Conservation (phyloP, 2,113 vertebrate species). For the Perca flavescens region DNA sequence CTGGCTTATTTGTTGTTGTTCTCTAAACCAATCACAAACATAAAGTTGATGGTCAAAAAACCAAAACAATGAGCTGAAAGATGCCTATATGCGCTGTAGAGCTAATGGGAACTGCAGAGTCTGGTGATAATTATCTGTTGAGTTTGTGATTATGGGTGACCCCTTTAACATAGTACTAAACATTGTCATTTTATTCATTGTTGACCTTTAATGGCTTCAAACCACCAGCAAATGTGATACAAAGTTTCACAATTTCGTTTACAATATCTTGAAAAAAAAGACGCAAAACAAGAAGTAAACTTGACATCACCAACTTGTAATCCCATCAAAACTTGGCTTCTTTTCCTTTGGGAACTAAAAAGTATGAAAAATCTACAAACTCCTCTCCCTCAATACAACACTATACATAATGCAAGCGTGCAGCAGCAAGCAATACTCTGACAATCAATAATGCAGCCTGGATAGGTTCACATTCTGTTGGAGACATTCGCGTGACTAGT, state of each 20-base stretch:
- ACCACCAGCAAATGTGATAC: neutral
- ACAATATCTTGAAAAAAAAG: neutral
- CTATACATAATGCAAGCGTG: conserved; percentile 19
- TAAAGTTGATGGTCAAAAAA: neutral
- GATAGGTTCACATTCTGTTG: neutral
- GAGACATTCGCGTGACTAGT: conserved; percentile 8
- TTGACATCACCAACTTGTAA: neutral
- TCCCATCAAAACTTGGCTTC: neutral
- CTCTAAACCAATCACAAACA: neutral
- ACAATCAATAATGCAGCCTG: conserved; percentile 12
- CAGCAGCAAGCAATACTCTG: conserved; percentile 6
- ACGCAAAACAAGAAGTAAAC: neutral
- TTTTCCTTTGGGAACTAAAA: neutral
- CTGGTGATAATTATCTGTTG: neutral
- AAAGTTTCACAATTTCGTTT: neutral
- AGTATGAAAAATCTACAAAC: neutral
- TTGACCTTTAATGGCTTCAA: neutral
- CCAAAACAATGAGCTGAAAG: neutral
- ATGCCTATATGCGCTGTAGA: neutral
- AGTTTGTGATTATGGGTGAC: neutral
- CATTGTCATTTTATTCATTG: neutral
- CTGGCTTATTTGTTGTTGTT: too few relatives aligned
- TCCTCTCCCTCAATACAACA: neutral
- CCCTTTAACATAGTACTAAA: neutral
- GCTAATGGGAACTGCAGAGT: neutral